A percentile compares a stretch with the other conserved stretches of the same genome.
Conservation (phyloP, 2,113 vertebrate genomes). For the Patagioenas fasciata region DNA sequence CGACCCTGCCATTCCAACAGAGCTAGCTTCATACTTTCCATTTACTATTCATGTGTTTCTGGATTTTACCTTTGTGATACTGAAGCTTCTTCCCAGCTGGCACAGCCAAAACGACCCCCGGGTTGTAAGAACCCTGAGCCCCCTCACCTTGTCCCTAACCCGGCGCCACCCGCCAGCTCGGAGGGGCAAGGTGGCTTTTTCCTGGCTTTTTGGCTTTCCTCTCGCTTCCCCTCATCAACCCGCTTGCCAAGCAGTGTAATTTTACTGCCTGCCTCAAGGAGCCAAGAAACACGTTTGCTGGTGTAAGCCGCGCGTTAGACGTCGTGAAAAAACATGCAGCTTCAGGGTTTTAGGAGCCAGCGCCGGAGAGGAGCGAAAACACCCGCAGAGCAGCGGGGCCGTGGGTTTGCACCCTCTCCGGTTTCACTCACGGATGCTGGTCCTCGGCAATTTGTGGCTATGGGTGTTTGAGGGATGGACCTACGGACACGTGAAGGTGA, state of each 20-base stretch:
- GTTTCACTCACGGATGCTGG: neutral
- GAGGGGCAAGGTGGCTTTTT: constrained; percentile 34
- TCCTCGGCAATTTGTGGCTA: neutral
- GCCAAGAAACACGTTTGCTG: constrained; percentile 49
- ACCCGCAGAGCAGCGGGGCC: neutral
- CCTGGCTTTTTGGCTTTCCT: constrained; percentile 13
- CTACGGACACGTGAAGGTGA: accelerated
- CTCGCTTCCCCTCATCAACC: constrained; percentile 23
- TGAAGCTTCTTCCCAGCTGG: neutral
- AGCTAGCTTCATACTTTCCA: neutral
- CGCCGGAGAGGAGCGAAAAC: neutral
- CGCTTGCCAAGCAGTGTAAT: constrained; percentile 20
- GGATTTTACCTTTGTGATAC: neutral
- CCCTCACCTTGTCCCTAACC: neutral
- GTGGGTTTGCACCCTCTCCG: neutral
- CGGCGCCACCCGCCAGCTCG: neutral
- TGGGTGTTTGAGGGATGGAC: neutral
- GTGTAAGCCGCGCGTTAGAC: neutral
- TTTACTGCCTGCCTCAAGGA: constrained; percentile 44
- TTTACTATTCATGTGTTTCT: neutral
- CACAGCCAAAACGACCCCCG: neutral
- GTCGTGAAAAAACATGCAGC: neutral
- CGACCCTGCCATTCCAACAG: neutral
- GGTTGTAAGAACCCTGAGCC: neutral
- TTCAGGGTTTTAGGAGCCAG: constrained; percentile 20